Conservation (phyloP, 2,888 invertebrate species). For the Epinotia ramella region DNA sequence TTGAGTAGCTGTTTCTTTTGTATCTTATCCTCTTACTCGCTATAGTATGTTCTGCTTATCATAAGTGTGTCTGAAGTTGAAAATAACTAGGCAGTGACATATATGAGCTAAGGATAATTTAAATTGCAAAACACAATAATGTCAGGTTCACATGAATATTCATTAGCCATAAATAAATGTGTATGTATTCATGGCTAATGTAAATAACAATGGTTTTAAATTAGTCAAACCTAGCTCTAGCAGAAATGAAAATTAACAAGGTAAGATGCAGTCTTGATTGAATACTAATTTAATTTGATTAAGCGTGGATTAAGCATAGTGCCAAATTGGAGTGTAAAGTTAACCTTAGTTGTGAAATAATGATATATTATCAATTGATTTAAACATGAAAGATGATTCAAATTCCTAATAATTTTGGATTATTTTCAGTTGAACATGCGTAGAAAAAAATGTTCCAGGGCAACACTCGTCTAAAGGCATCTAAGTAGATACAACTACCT, state of each 20-base stretch:
- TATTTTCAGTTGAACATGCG: background rate
- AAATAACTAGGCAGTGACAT: too few relatives aligned
- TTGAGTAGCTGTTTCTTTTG: too few relatives aligned
- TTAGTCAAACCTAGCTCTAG: background rate
- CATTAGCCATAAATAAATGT: background rate
- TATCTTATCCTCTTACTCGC: too few relatives aligned
- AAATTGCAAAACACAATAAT: conserved; percentile 23
- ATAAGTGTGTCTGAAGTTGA: too few relatives aligned
- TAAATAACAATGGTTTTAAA: conserved; percentile 1
- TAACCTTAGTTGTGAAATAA: background rate
- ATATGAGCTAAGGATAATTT: background rate
- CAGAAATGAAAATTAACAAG: background rate
- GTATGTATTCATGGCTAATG: too few relatives aligned
- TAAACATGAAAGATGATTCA: too few relatives aligned
- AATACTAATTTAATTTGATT: background rate
- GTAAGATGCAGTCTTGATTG: background rate
- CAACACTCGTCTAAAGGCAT: background rate
- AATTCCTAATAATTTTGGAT: too few relatives aligned
- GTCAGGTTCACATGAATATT: conserved; percentile 11
- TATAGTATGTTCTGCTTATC: too few relatives aligned
- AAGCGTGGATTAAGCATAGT: too few relatives aligned
- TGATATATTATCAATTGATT: background rate
- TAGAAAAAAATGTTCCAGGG: conserved; percentile 14
- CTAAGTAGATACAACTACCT: background rate
- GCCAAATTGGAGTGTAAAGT: too few relatives aligned